Conservation (phyloP, 2,888 invertebrate species). For the Nymphalis urticae region DNA sequence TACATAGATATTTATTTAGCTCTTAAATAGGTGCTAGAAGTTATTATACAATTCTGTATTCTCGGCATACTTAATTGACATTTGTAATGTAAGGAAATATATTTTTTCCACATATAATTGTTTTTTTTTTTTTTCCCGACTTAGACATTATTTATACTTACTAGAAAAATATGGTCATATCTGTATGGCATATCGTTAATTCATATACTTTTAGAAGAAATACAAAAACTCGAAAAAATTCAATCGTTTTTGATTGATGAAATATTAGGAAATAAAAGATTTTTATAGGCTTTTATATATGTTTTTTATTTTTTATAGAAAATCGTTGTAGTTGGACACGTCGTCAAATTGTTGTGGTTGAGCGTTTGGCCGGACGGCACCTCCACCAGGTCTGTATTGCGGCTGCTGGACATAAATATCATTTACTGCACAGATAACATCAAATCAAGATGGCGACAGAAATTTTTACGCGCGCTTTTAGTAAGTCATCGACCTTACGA, state of each 20-base stretch:
- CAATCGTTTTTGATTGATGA: too few relatives aligned
- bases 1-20: constrained; percentile 10
- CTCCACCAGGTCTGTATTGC: constrained; percentile 82
- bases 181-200: too few relatives aligned
- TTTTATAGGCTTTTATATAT: neutral
- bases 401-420: constrained; percentile 80
- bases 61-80: constrained; percentile 20
- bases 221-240: too few relatives aligned
- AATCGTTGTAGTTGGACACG: constrained; percentile 65
- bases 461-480: neutral
- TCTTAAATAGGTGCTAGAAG: constrained; percentile 18
- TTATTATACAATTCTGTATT: constrained; percentile 13
- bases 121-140: neutral
- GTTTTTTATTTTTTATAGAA: constrained; percentile 44
- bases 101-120: constrained; percentile 11
- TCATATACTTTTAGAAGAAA: too few relatives aligned
- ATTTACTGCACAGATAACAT: constrained; percentile 15
- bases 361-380: constrained; percentile 56
- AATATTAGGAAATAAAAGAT: neutral
- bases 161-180: neutral
- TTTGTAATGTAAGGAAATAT: constrained; percentile 24
- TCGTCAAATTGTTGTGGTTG: constrained; percentile 75
- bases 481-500: neutral
- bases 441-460: neutral
- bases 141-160: neutral